Conservation (phyloP, 2,797 vertebrate species). For the Adelosebastes latens region DNA sequence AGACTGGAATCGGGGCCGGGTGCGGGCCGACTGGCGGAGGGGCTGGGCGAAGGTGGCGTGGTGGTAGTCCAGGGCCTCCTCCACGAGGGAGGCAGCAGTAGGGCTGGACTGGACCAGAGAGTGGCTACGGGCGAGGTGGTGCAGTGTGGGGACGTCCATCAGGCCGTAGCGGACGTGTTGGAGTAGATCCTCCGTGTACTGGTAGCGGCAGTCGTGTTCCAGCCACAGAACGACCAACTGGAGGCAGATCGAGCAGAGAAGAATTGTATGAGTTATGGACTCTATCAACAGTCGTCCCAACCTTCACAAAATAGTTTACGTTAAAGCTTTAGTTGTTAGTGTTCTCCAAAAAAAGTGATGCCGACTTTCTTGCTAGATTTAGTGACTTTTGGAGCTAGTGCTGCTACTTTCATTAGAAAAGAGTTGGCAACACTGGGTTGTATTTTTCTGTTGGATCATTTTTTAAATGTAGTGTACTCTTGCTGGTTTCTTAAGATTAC, state of each 20-base stretch:
- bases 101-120: slow-evolving; percentile 90
- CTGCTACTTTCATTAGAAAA: too few relatives aligned
- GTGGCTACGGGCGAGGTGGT: slow-evolving; percentile 86
- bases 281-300: not conserved
- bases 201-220: slow-evolving; percentile 92
- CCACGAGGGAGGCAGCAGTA: slow-evolving; percentile 87
- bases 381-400: too few relatives aligned
- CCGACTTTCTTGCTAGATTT: too few relatives aligned
- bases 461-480: too few relatives aligned
- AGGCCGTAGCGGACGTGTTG: slow-evolving; percentile 94
- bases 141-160: slow-evolving; percentile 92
- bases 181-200: slow-evolving; percentile 92
- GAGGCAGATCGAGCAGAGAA: slow-evolving; percentile 1
- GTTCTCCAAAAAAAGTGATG: not conserved
- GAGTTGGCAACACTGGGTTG: too few relatives aligned
- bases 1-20: slow-evolving; percentile 92
- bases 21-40: slow-evolving; percentile 90
- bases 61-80: slow-evolving; percentile 95
- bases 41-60: slow-evolving; percentile 92
- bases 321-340: too few relatives aligned
- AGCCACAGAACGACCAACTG: slow-evolving; percentile 95
- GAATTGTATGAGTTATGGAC: not conserved
- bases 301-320: not conserved
- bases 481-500: too few relatives aligned
- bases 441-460: too few relatives aligned